Evolutionary conservation across 2,113 vertebrate species (phyloP).

Genomic region (Pseudolaguvia tuberculata): DNA sequence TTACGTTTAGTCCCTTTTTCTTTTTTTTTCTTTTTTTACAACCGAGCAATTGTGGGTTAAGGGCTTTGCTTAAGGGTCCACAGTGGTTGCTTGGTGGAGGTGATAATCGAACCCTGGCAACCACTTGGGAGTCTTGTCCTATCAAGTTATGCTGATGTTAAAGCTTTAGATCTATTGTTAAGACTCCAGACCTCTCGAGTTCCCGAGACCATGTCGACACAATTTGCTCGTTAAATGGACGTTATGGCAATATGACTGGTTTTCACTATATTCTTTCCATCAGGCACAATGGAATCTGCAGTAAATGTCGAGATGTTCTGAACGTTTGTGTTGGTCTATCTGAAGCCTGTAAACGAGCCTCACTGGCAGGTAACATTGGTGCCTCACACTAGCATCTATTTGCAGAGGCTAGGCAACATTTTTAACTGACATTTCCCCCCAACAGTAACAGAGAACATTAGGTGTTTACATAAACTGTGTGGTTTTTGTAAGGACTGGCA

Average conservation of each 20-base stretch:
- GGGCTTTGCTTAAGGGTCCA: no score
- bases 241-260: constrained; percentile 32
- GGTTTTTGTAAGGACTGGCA: constrained; percentile 13
- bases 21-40: no score
- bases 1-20: no score
- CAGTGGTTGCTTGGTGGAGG: no score
- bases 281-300: constrained; percentile 44
- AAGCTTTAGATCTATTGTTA: no score
- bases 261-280: constrained; percentile 47
- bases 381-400: constrained; percentile 45
- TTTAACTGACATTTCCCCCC: neutral
- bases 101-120: no score
- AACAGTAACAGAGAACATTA: neutral
- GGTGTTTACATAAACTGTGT: neutral
- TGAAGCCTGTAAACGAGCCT: constrained; percentile 40
- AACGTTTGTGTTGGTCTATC: constrained; percentile 55
- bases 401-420: neutral
- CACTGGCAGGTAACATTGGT: constrained; percentile 35
- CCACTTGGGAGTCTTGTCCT: no score
- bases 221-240: no score
- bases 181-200: no score
- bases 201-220: no score
- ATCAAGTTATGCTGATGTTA: no score
- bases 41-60: no score
- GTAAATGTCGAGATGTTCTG: constrained; percentile 17